Evolutionary conservation across 2,113 vertebrate species (phyloP).

Genomic region (Rhodinocichla rosea): DNA sequence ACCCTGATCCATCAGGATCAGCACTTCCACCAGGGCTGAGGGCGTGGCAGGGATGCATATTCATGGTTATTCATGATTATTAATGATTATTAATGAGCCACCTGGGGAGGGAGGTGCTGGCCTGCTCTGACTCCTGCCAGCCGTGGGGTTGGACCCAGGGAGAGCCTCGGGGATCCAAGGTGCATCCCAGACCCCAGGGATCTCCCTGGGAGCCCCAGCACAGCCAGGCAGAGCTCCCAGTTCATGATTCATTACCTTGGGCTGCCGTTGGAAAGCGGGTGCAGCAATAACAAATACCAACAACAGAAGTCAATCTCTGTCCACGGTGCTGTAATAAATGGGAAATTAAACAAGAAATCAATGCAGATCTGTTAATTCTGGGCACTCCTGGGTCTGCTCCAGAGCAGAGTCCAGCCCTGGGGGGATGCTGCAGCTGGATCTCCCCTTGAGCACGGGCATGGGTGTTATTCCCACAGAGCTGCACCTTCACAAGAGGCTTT

Average conservation of each 20-base stretch:
- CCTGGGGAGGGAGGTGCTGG: background rate
- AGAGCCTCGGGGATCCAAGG: background rate
- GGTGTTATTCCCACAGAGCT: fast-evolving
- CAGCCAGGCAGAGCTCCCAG: background rate
- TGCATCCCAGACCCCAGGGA: fast-evolving
- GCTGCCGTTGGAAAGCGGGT: background rate
- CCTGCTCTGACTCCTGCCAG: background rate
- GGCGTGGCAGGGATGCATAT: background rate
- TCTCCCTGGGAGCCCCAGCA: fast-evolving
- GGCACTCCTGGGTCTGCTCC: background rate
- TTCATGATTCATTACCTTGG: background rate
- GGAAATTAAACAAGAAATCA: slow-evolving; percentile 18
- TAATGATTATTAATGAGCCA: background rate
- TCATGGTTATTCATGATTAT: background rate
- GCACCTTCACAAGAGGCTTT: background rate
- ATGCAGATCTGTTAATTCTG: background rate
- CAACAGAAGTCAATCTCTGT: background rate
- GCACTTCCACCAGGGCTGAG: background rate
- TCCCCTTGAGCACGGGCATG: background rate
- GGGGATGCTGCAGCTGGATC: background rate
- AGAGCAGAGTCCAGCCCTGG: background rate
- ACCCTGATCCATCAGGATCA: slow-evolving; percentile 7
- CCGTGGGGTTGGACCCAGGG: fast-evolving
- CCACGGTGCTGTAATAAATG: slow-evolving; percentile 10
- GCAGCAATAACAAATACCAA: slow-evolving; percentile 13